Percentiles rank a stretch among this genome's conserved stretches.
These are phyloP conservation scores for Melanotaenia duboulayi DNA, from an alignment of 2,113 vertebrate genomes.

Conservation along the genomic window DNA sequence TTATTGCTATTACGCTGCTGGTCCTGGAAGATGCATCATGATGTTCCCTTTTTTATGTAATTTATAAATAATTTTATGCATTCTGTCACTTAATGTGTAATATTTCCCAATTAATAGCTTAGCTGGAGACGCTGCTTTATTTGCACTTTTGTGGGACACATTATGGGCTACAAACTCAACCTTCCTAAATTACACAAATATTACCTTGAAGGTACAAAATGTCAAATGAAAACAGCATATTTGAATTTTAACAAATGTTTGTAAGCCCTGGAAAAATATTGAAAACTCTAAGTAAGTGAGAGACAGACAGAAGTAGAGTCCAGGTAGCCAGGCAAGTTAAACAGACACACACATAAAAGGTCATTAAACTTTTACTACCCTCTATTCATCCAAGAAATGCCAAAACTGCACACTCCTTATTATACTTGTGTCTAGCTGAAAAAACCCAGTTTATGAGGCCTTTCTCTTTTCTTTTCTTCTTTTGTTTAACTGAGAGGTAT, in stretches of 20 bases:
- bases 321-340: conserved; percentile 76
- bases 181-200: conserved; percentile 49
- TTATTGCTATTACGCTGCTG: background rate
- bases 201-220: conserved; percentile 36
- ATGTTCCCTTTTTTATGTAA: background rate
- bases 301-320: conserved; percentile 42
- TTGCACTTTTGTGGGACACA: conserved; percentile 27
- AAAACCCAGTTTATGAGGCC: conserved; percentile 79
- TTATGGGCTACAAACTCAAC: conserved; percentile 22
- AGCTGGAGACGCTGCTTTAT: conserved; percentile 14
- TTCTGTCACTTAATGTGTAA: conserved; percentile 23
- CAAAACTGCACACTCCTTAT: conserved; percentile 77
- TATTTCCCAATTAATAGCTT: conserved; percentile 13
- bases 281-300: conserved; percentile 42
- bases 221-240: conserved; percentile 50
- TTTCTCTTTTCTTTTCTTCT: conserved; percentile 68
- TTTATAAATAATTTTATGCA: conserved; percentile 3
- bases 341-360: conserved; percentile 78
- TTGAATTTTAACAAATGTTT: conserved; percentile 58
- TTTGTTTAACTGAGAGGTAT: conserved; percentile 78
- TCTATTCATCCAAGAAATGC: conserved; percentile 80
- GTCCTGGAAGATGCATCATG: too few species aligned
- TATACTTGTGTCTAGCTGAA: conserved; percentile 79
- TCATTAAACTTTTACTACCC: conserved; percentile 85
- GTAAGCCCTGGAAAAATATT: conserved; percentile 57